Evolutionary conservation across 1,140 invertebrate species (phyloP), one percentile per base, ranked within the genome.

Genomic region (Eupristina koningsbergeri): DNA sequence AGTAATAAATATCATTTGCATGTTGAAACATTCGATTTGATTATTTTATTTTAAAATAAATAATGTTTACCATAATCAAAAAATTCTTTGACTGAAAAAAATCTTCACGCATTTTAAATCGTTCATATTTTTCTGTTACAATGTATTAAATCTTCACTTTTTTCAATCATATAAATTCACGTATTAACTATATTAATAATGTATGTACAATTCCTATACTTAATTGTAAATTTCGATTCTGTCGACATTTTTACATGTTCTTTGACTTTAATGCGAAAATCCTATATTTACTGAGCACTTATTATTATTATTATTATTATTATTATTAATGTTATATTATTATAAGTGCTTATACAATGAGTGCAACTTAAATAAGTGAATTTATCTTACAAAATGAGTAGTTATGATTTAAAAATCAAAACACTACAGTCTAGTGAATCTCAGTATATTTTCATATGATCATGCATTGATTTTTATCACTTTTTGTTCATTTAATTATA

Each of bases 401-500:
- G 31, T 81, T 81, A 81, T 47, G 69, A 75, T 45, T 22, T 81
- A 75, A 83, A 64, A 71, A 41, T n/a, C 67, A 81, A 64, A 76
- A 41, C 26, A 80, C 39, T 81, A 73, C 71, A 79, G 71, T 82
- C 58, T 85, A 81, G 77, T 41, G 64, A 76, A 61, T 85, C 71
- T 82, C 34, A 50, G 61, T 84, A 86, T 50, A 86, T 85, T 85
- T 79, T 86, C 86, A 77, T 77, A 85, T 85, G 67, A 78, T 83
- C 71, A 83, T 81, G 84, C 61, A 61, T 11, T 22, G 71, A 29
- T 67, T 61, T 47, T 29, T 63, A 77, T 84, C 69, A 73, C 45
- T 7, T 34, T 71, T 31, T 67, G 19, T n/a, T 7, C 63, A 71
- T 80, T 58, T n/a, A 34, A 45, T 63, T 61, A 29, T 15, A 26